Percentiles rank a stretch among this genome's conserved stretches.
These are phyloP conservation scores for Scyliorhinus canicula DNA, from an alignment of 2,797 vertebrate species.

Conservation along the genomic window DNA sequence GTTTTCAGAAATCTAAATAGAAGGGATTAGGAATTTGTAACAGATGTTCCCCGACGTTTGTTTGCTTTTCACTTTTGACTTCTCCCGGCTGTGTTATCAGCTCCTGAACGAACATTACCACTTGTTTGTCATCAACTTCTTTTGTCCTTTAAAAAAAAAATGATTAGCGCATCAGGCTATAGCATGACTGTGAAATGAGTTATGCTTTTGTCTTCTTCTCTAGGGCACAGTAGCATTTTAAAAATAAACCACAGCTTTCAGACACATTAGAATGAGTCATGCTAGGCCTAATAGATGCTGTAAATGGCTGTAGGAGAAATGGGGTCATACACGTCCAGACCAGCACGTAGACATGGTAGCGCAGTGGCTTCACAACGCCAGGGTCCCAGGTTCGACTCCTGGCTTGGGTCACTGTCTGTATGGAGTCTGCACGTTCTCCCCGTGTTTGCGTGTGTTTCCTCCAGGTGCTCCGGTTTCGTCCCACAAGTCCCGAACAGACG, in stretches of 20 bases:
- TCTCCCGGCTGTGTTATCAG: constrained; percentile 63
- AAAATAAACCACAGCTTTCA: constrained; percentile 64
- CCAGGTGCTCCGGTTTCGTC: no score
- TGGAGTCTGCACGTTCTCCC: no score
- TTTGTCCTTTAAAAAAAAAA: constrained; percentile 60
- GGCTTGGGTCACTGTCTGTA: no score
- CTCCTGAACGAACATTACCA: constrained; percentile 59
- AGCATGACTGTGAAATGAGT: constrained; percentile 62
- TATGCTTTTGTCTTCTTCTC: constrained; percentile 47
- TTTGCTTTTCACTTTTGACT: constrained; percentile 62
- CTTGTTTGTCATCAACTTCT: constrained; percentile 58
- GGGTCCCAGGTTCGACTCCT: no score
- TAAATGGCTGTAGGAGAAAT: constrained; percentile 62
- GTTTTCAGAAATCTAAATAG: constrained; percentile 48
- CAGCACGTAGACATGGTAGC: constrained; percentile 54
- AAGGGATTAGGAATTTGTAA: constrained; percentile 53
- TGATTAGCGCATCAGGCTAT: constrained; percentile 69
- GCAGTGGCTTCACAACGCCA: no score
- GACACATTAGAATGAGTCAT: constrained; percentile 62
- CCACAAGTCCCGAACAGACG: no score
- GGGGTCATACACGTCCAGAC: constrained; percentile 57
- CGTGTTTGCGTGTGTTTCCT: no score
- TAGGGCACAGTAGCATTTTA: constrained; percentile 43
- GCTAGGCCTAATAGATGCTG: constrained; percentile 67
- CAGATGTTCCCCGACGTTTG: constrained; percentile 59